Conservation (phyloP, 2,113 vertebrate species). For the Mobula hypostoma region DNA sequence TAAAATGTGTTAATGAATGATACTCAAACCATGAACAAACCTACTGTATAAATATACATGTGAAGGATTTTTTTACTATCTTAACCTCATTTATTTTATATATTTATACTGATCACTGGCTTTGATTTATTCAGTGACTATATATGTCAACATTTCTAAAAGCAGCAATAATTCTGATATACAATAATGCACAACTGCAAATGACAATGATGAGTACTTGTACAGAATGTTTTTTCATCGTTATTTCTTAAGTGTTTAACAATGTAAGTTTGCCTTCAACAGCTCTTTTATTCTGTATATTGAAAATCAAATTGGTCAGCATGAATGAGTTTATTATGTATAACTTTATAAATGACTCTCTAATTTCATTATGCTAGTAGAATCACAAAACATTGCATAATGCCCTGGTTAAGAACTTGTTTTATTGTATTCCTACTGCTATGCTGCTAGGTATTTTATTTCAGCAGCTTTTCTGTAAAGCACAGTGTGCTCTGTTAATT, state of each 20-base stretch:
- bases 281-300: background rate
- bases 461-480: too few relatives aligned
- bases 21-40: background rate
- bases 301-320: background rate
- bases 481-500: too few relatives aligned
- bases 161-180: background rate
- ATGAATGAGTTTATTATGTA: too few relatives aligned
- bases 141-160: background rate
- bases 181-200: background rate
- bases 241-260: background rate
- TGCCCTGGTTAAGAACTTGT: too few relatives aligned
- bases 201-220: background rate
- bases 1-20: background rate
- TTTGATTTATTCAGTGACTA: background rate
- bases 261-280: background rate
- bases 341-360: too few relatives aligned
- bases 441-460: too few relatives aligned
- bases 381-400: too few relatives aligned
- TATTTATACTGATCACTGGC: background rate
- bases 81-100: background rate
- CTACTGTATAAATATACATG: background rate
- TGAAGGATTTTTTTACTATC: too few relatives aligned
- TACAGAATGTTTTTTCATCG: background rate
- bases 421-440: too few relatives aligned
- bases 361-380: too few relatives aligned